These are phyloP conservation scores for Eulemur mongoz DNA, from an alignment of 2,797 vertebrate genomes.

Conservation along the genomic window DNA sequence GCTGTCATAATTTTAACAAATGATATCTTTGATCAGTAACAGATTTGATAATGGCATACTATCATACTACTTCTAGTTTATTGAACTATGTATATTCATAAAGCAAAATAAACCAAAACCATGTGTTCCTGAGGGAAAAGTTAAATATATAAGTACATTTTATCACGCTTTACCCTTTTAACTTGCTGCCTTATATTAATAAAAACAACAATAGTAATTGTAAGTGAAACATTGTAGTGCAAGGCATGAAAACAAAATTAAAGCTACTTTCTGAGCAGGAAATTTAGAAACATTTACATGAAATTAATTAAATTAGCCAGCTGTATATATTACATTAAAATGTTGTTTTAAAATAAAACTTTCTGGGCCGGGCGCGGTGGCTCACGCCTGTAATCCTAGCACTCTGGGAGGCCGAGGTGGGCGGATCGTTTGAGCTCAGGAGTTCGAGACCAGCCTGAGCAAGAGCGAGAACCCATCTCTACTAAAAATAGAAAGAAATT, in stretches of 20 bases:
- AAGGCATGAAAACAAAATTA: slow-evolving; percentile 1
- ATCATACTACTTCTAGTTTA: neutral
- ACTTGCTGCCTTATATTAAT: neutral
- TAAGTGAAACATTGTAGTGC: neutral
- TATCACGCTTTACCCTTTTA: neutral
- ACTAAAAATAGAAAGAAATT: too few species aligned
- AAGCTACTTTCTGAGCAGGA: neutral
- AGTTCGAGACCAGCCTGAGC: too few species aligned
- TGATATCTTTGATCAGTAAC: neutral
- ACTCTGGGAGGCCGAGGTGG: too few species aligned
- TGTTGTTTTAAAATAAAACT: neutral
- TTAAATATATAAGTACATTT: neutral
- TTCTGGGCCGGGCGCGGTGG: too few species aligned
- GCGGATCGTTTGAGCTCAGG: too few species aligned
- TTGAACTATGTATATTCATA: neutral
- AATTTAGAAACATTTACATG: neutral
- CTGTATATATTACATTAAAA: neutral
- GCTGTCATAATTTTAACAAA: neutral
- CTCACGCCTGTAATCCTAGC: too few species aligned
- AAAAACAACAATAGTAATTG: neutral
- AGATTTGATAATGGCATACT: neutral
- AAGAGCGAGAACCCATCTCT: too few species aligned
- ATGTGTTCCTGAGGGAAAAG: neutral
- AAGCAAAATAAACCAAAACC: neutral
- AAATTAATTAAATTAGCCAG: slow-evolving; percentile 7